Conservation (phyloP, 1,140 invertebrate genomes). For the Battus philenor region DNA sequence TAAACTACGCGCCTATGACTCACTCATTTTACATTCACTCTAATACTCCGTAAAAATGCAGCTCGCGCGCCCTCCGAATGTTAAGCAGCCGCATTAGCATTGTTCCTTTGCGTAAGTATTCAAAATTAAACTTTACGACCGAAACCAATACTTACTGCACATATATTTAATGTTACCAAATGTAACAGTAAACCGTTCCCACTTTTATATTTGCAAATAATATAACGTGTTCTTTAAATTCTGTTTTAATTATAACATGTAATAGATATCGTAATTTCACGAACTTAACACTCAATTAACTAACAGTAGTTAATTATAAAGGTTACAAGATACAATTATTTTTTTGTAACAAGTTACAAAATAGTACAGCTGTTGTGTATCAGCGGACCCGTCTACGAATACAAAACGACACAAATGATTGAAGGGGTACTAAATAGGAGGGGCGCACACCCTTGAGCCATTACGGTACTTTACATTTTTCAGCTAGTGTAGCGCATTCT, state of each 20-base stretch:
- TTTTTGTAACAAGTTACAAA: conserved; percentile 38
- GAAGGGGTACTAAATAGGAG: conserved; percentile 53
- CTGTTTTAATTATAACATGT: no score
- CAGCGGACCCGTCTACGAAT: conserved; percentile 5
- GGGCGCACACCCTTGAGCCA: conserved; percentile 43
- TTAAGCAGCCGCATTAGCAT: conserved; percentile 48
- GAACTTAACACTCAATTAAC: no score
- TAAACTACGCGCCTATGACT: conserved; percentile 68
- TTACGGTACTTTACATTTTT: conserved; percentile 37
- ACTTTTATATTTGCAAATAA: no score
- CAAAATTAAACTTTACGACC: conserved; percentile 18
- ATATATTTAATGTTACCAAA: conserved; percentile 42
- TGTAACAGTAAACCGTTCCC: no score
- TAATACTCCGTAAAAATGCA: conserved; percentile 71
- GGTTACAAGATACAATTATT: no score
- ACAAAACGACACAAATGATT: conserved; percentile 51
- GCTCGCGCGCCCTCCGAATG: conserved; percentile 48
- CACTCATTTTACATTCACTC: conserved; percentile 69
- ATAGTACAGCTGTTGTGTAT: conserved; percentile 41
- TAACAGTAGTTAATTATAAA: no score
- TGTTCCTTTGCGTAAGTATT: conserved; percentile 39
- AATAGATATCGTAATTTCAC: no score
- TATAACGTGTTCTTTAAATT: no score
- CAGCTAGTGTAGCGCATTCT: conserved; percentile 26
- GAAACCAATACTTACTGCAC: conserved; percentile 21